A percentile compares a stretch with the other conserved stretches of the same genome.
phyloP scores from a whole-genome alignment of 2,888 invertebrate species.

The Adelphocoris suturalis region DNA sequence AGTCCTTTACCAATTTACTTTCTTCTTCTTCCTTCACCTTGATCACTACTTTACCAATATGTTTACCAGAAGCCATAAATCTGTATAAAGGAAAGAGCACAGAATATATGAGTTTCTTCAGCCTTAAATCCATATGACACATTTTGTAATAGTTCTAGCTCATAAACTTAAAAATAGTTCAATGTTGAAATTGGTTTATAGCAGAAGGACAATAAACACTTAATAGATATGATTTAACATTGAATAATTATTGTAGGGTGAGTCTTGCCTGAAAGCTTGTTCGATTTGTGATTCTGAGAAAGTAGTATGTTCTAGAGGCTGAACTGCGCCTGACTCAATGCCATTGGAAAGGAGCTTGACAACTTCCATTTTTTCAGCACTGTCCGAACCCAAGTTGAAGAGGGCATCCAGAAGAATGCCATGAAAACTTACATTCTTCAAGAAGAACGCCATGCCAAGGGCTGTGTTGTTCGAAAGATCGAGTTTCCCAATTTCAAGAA shows the following conservation, averaged over 20 bases:
- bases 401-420: conserved; percentile 97
- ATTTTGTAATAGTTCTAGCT: not conserved
- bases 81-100: conserved; percentile 61
- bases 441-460: conserved; percentile 93
- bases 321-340: conserved; percentile 92
- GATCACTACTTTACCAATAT: conserved; percentile 96
- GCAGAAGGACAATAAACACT: too few relatives aligned
- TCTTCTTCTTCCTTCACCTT: conserved; percentile 91
- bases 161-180: too few relatives aligned
- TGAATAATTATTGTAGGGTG: not conserved
- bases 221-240: too few relatives aligned
- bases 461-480: conserved; percentile 95
- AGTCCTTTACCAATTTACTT: conserved; percentile 77
- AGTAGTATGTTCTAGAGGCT: conserved; percentile 90
- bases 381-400: conserved; percentile 80
- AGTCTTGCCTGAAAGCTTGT: conserved; percentile 86
- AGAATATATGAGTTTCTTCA: not conserved
- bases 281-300: conserved; percentile 93
- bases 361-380: conserved; percentile 86
- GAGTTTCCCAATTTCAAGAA: conserved; percentile 98
- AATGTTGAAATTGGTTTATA: too few relatives aligned
- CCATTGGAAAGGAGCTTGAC: conserved; percentile 89
- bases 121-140: conserved; percentile 76
- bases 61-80: conserved; percentile 98
- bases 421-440: conserved; percentile 98